Conservation (phyloP, 1,140 invertebrate genomes). For the Drosophila nigromelanica region DNA sequence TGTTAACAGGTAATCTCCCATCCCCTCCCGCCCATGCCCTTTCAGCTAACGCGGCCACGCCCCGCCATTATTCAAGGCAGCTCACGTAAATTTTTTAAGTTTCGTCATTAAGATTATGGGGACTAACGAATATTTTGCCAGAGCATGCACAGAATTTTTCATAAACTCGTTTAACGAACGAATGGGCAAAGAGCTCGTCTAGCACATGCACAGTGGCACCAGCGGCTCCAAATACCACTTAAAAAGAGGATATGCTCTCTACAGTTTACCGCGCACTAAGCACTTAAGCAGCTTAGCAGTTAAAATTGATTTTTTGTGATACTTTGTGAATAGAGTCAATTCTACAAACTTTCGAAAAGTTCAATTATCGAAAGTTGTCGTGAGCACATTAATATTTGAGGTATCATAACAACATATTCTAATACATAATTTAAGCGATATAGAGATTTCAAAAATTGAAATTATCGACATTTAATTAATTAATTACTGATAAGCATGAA, state of each 20-base stretch:
- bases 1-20: constrained; percentile 70
- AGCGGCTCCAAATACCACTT: constrained; percentile 6
- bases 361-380: too few species aligned
- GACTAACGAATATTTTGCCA: constrained; percentile 76
- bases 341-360: too few species aligned
- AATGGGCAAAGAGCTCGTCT: constrained; percentile 33
- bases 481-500: too few species aligned
- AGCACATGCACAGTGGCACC: constrained; percentile 1
- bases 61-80: constrained; percentile 71
- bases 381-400: too few species aligned
- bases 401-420: too few species aligned
- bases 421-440: too few species aligned
- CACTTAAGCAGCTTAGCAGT: constrained; percentile 11
- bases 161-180: constrained; percentile 56
- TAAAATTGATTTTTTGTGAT: not conserved
- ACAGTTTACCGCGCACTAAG: constrained; percentile 3
- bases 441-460: too few species aligned
- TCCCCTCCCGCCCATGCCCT: too few species aligned
- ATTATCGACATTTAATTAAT: too few species aligned
- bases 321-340: not conserved
- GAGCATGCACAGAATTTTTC: constrained; percentile 77
- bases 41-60: not conserved
- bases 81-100: constrained; percentile 81
- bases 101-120: constrained; percentile 80
- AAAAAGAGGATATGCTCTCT: constrained; percentile 6